Base-by-base conservation (phyloP, 2,797 vertebrate species). In the Typhlichthys eigenmanni region DNA sequence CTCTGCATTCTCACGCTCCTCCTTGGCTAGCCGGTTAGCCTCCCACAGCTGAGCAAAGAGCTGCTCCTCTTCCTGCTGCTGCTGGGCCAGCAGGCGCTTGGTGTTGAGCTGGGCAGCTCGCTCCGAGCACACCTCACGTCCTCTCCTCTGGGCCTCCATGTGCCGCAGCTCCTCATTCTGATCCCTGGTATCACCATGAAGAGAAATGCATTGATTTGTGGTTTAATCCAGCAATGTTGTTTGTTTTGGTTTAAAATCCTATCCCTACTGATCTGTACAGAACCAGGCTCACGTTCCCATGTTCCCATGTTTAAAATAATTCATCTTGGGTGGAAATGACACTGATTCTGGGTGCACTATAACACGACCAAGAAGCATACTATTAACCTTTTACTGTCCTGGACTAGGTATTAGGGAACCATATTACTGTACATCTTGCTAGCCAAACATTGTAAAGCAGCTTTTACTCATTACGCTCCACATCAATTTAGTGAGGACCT, bases 11-110 rank as follows among this genome's bases (percentile, higher is more conserved):
- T 86, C 91, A 0, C 78, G 83, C 45, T 89, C 83, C 17, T 93
- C 93, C 76, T 95, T 95, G 12, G 93, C 94, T 54, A 75, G 17
- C 0, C 85, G 74, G 0, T 96, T 95, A 4, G 88, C 88, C 57
- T 94, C 90, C 93, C 94, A 96, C 52, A 98, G 90, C 48, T 90
- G 83, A 0, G 83, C 75, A 13, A 94, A 88, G 69, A 92, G 64
- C 64, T 59, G 45, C 17, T 97, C 94, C 72, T 96, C 94, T 68
- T 87, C 54, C 76, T 79, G 55, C 56, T 76, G 75, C 49, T 75
- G 85, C 64, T 70, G 82, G 16, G 46, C 87, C 69, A 79, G 54
- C 49, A 92, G 84, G 72, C 91, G 68, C 0, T 84, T 90, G 13
- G 83, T 74, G 0, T 73, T 84, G 12, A 95, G 34, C 91, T 97